Conservation (phyloP, 2,797 vertebrate species). For the Poecile montanus region DNA sequence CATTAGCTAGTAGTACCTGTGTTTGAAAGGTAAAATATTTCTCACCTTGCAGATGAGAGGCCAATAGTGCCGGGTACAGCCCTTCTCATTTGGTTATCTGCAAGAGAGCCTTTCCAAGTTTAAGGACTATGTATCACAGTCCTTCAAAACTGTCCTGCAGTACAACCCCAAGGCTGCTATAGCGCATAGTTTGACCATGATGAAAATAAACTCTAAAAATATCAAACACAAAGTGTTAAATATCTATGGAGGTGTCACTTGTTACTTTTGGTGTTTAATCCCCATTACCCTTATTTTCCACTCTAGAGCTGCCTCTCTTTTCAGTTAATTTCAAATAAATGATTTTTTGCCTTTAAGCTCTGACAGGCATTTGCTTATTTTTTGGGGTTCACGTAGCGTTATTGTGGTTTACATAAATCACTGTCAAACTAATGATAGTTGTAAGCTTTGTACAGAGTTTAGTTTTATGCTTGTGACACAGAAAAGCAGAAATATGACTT, state of each 20-base stretch:
- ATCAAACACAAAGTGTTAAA: not conserved
- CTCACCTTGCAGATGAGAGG: not conserved
- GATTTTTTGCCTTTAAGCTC: not conserved
- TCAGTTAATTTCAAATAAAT: not conserved
- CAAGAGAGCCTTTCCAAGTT: not conserved
- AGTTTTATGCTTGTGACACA: not conserved
- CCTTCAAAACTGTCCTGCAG: not conserved
- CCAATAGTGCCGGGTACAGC: not conserved
- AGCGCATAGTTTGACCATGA: not conserved
- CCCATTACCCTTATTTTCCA: not conserved
- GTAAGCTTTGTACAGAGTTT: not conserved
- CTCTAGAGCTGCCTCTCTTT: not conserved
- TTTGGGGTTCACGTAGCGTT: not conserved
- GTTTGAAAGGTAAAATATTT: not conserved
- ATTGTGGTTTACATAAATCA: not conserved
- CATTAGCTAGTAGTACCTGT: not conserved
- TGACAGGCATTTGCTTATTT: not conserved
- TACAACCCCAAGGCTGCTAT: not conserved
- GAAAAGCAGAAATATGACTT: not conserved
- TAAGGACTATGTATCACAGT: not conserved
- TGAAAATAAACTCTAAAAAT: not conserved
- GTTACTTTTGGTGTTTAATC: not conserved
- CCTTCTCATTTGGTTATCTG: not conserved
- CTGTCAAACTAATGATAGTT: not conserved
- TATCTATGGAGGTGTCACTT: not conserved